A percentile compares a stretch with the other conserved stretches of the same genome.
Conservation (phyloP, 2,797 vertebrate genomes). For the Hydrophis major region DNA sequence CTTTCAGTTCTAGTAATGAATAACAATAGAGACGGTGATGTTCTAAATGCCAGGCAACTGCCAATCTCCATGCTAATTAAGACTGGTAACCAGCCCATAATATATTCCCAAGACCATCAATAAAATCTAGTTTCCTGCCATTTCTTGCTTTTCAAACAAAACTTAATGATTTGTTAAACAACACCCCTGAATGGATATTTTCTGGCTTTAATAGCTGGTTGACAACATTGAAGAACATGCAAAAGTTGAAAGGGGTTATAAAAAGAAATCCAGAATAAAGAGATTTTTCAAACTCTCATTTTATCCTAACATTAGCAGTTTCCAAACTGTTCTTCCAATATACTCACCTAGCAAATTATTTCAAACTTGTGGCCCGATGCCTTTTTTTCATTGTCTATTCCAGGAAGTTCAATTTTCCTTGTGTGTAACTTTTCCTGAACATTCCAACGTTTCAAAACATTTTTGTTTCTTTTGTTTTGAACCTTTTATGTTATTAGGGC, state of each 20-base stretch:
- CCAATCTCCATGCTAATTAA: background rate
- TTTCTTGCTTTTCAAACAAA: background rate
- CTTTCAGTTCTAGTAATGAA: background rate
- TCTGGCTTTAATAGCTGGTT: background rate
- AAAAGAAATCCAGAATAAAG: background rate
- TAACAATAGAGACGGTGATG: background rate
- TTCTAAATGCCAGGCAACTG: background rate
- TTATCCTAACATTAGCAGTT: background rate
- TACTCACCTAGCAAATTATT: background rate
- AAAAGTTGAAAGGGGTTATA: background rate
- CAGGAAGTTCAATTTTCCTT: background rate
- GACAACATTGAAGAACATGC: background rate
- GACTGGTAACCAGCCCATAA: background rate
- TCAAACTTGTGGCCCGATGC: background rate
- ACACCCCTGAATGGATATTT: background rate
- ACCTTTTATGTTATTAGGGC: background rate
- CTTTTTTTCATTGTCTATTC: background rate
- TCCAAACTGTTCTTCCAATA: background rate
- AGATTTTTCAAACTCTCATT: background rate
- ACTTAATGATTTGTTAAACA: background rate
- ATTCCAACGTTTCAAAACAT: background rate
- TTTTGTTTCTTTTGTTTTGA: background rate
- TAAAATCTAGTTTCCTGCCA: background rate
- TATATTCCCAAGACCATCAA: background rate
- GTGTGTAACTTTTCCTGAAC: background rate